Evolutionary conservation across 2,797 vertebrate species (phyloP).

Genomic region (Prionace glauca): DNA sequence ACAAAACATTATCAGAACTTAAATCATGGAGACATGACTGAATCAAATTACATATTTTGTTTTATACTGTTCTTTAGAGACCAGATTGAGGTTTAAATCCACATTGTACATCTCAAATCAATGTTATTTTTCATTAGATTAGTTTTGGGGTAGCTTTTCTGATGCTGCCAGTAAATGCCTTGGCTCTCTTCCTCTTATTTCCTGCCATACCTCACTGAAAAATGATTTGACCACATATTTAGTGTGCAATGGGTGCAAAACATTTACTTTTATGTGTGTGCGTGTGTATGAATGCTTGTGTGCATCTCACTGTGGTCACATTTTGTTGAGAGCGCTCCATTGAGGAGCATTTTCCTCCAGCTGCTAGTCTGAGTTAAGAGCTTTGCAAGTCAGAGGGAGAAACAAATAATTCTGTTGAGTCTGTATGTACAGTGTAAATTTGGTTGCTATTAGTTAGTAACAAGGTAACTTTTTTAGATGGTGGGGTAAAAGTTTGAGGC

Average conservation of each 20-base stretch:
- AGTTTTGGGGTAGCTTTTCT: background rate
- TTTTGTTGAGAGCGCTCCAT: background rate
- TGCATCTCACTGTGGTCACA: background rate
- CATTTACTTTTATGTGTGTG: background rate
- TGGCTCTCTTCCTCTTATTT: background rate
- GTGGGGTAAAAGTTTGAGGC: background rate
- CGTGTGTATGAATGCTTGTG: no score
- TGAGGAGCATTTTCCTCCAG: background rate
- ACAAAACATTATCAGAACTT: background rate
- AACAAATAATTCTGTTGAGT: background rate
- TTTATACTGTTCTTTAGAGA: background rate
- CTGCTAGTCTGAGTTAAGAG: background rate
- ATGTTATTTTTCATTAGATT: background rate
- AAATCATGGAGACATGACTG: background rate
- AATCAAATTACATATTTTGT: background rate
- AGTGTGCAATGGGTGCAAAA: background rate
- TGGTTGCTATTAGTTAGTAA: background rate
- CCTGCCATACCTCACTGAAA: background rate
- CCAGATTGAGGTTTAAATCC: background rate
- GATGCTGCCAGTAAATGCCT: background rate
- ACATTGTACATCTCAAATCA: background rate
- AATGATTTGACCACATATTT: background rate
- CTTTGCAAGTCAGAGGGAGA: background rate
- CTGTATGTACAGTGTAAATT: background rate
- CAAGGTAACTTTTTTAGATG: background rate